Percentiles rank a stretch among this genome's conserved stretches.
Conservation (phyloP, 2,113 vertebrate genomes). For the Actinemys pallida region DNA sequence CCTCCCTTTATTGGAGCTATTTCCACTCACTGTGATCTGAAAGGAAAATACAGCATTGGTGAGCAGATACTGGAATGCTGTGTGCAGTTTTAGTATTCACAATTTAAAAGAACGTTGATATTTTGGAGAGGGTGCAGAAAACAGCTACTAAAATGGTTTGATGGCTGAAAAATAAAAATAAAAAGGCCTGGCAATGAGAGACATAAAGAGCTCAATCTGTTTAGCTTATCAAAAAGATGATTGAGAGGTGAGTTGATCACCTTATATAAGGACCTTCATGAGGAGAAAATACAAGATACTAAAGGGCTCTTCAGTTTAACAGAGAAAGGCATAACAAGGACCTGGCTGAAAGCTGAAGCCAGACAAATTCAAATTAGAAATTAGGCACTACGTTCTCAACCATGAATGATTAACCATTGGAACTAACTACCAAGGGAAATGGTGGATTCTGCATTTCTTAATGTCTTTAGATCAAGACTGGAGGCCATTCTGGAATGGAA, state of each 20-base stretch:
- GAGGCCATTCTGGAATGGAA: too few relatives aligned
- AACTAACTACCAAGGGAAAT: neutral
- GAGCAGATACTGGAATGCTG: neutral
- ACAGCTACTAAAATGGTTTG: neutral
- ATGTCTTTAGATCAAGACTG: neutral
- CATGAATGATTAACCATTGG: neutral
- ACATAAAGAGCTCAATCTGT: neutral
- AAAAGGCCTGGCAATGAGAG: neutral
- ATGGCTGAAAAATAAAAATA: neutral
- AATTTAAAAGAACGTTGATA: fast-evolving
- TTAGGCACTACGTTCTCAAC: neutral
- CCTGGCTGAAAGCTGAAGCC: neutral
- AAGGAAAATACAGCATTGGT: neutral
- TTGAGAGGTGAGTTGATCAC: neutral
- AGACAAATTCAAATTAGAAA: neutral
- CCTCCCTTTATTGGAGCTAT: neutral
- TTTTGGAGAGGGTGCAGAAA: neutral
- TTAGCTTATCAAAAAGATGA: neutral
- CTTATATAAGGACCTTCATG: neutral
- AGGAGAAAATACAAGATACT: neutral
- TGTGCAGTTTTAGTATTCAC: neutral
- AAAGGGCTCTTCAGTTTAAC: neutral
- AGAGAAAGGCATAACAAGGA: neutral
- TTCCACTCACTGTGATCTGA: neutral
- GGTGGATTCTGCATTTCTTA: neutral